A percentile compares a stretch with the other conserved stretches of the same genome.
phyloP scores from a whole-genome alignment of 2,888 invertebrate genomes.

The Dasypolia templi region DNA sequence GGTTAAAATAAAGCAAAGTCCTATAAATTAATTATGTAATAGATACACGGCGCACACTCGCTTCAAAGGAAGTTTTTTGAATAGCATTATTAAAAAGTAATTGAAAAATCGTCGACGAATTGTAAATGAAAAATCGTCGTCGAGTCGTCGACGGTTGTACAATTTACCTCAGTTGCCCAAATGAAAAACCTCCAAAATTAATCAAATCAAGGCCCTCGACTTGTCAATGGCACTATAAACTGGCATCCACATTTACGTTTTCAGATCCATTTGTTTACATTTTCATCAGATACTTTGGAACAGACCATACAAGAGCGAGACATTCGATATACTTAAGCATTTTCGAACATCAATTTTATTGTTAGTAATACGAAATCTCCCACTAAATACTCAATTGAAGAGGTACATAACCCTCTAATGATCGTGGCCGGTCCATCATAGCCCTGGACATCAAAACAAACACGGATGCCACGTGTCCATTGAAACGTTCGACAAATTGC shows the following conservation, averaged over 20 bases:
- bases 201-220: background rate
- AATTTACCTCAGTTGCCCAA: background rate
- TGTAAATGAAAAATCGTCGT: background rate
- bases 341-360: background rate
- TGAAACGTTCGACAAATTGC: constrained; percentile 84
- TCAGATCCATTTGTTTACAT: background rate
- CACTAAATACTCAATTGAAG: constrained; percentile 69
- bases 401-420: constrained; percentile 75
- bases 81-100: background rate
- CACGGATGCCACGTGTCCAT: constrained; percentile 84
- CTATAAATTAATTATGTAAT: too few relatives aligned
- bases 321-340: background rate
- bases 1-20: too few relatives aligned
- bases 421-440: constrained; percentile 74
- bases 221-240: background rate
- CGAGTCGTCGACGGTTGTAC: too few relatives aligned
- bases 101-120: background rate
- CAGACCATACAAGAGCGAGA: background rate
- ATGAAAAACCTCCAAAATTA: background rate
- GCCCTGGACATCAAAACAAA: constrained; percentile 89
- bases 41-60: too few relatives aligned
- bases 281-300: background rate
- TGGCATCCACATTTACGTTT: background rate
- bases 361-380: constrained; percentile 35
- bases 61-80: too few relatives aligned